phyloP scores from a whole-genome alignment of 2,888 invertebrate genomes.

The Rutpela maculata region DNA sequence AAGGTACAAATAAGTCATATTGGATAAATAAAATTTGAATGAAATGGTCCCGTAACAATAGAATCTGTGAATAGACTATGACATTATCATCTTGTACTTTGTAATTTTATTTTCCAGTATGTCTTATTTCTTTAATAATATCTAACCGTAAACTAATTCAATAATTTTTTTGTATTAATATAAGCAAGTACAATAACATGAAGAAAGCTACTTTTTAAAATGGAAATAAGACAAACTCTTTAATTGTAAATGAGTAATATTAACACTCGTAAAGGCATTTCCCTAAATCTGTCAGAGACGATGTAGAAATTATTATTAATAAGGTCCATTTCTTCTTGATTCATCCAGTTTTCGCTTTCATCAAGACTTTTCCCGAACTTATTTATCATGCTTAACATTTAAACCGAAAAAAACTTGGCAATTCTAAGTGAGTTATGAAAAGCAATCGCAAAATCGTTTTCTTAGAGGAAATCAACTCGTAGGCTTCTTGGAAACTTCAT shows the following conservation, averaged over 20 bases:
- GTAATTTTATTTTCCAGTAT: no score
- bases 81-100: no score
- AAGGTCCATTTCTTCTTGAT: conserved; percentile 12
- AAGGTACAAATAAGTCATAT: no score
- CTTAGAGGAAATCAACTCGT: conserved; percentile 57
- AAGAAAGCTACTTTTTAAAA: no score
- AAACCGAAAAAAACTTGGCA: conserved; percentile 26
- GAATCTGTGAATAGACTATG: no score
- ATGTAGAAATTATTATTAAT: conserved; percentile 16
- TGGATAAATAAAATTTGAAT: no score
- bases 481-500: conserved; percentile 56
- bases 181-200: no score
- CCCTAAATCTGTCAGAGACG: neutral
- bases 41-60: no score
- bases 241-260: neutral
- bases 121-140: no score
- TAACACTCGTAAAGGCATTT: neutral
- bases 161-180: no score
- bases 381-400: conserved; percentile 34
- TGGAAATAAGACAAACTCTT: neutral
- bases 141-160: no score
- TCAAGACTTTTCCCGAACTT: conserved; percentile 3
- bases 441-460: conserved; percentile 58
- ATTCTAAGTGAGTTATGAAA: conserved; percentile 48
- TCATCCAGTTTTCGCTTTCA: conserved; percentile 13